These are phyloP conservation scores for Aphidius ervi DNA, from an alignment of 1,140 invertebrate genomes.

Conservation along the genomic window DNA sequence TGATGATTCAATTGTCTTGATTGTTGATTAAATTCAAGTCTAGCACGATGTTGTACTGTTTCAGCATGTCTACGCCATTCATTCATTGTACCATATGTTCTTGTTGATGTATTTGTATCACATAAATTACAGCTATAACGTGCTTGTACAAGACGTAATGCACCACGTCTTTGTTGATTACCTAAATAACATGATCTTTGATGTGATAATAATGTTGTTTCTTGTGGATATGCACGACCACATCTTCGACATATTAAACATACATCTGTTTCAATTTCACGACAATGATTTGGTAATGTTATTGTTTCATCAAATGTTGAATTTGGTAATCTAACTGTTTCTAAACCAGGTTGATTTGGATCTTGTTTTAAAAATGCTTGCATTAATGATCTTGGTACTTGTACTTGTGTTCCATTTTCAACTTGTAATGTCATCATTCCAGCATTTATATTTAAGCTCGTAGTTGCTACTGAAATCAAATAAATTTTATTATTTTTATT, in stretches of 20 bases:
- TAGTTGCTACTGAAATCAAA: conserved; percentile 48
- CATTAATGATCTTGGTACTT: conserved; percentile 61
- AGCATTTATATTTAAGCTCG: conserved; percentile 36
- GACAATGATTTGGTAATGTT: conserved; percentile 45
- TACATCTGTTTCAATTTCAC: conserved; percentile 70
- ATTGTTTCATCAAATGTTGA: conserved; percentile 42
- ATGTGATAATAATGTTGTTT: conserved; percentile 68
- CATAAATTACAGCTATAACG: conserved; percentile 70
- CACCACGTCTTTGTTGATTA: conserved; percentile 60
- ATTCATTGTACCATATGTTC: conserved; percentile 55
- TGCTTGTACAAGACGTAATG: conserved; percentile 63
- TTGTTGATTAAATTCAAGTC: conserved; percentile 39
- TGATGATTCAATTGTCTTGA: conserved; percentile 23
- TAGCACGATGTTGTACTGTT: conserved; percentile 53
- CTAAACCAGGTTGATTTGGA: conserved; percentile 62
- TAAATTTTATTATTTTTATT: conserved; percentile 18
- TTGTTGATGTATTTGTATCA: conserved; percentile 52
- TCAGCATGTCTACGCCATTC: conserved; percentile 70
- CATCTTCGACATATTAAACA: conserved; percentile 84
- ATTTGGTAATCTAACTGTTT: conserved; percentile 58
- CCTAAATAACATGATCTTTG: conserved; percentile 67
- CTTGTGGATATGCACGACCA: conserved; percentile 73
- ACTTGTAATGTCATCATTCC: conserved; percentile 46
- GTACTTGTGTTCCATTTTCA: conserved; percentile 55
- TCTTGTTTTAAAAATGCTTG: conserved; percentile 65